phyloP scores from a whole-genome alignment of 2,888 invertebrate genomes.

The Lithodes maja region DNA sequence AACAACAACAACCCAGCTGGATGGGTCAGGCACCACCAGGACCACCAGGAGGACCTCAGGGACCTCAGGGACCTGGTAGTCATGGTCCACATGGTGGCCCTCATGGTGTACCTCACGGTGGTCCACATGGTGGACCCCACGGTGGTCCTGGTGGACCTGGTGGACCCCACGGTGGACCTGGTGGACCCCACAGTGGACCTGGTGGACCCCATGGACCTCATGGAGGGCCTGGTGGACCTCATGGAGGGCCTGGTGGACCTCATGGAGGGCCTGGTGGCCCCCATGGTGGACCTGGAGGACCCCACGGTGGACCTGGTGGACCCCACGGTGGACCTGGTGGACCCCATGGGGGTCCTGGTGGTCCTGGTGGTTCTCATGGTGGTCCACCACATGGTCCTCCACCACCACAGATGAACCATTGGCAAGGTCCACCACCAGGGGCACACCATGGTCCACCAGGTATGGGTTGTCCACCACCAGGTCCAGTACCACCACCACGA shows the following conservation, averaged over 20 bases:
- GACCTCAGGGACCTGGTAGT: slow-evolving; percentile 73
- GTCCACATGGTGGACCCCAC: slow-evolving; percentile 46
- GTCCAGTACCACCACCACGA: slow-evolving; percentile 78
- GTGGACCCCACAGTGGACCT: too few relatives aligned
- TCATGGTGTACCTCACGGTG: slow-evolving; percentile 56
- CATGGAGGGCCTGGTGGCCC: slow-evolving; percentile 49
- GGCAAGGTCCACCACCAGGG: slow-evolving; percentile 71
- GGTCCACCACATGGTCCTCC: slow-evolving; percentile 71
- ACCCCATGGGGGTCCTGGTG: slow-evolving; percentile 46
- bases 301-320: background rate
- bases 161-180: slow-evolving; percentile 70
- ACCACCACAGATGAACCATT: slow-evolving; percentile 70
- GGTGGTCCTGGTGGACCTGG: slow-evolving; percentile 64
- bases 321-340: slow-evolving; percentile 8
- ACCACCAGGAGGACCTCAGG: slow-evolving; percentile 72
- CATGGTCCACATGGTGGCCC: slow-evolving; percentile 52
- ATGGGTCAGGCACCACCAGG: slow-evolving; percentile 62
- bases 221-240: slow-evolving; percentile 73
- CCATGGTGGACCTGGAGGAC: slow-evolving; percentile 37
- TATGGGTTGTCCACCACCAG: slow-evolving; percentile 74
- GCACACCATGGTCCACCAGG: slow-evolving; percentile 69
- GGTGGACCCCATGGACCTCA: slow-evolving; percentile 68
- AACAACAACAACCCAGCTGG: slow-evolving; percentile 71
- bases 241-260: slow-evolving; percentile 71
- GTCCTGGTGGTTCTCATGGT: slow-evolving; percentile 59